Evolutionary conservation across 2,797 vertebrate species (phyloP).

Genomic region (Selene dorsalis): DNA sequence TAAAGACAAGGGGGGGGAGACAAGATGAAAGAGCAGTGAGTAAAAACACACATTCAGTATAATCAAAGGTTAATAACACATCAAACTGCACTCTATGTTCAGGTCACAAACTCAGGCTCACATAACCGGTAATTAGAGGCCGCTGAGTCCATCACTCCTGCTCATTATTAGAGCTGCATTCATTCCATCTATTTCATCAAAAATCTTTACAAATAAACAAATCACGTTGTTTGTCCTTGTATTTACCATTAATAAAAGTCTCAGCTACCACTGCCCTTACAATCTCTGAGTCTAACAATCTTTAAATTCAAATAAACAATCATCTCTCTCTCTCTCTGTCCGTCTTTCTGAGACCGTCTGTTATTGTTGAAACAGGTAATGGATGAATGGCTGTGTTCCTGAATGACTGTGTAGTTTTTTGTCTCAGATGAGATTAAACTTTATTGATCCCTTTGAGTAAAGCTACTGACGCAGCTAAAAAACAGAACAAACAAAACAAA

Average conservation of each 20-base stretch:
- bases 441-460: slow-evolving; percentile 29
- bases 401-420: neutral
- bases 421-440: neutral
- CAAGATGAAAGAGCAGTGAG: slow-evolving; percentile 12
- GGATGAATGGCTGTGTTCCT: slow-evolving; percentile 2
- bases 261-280: neutral
- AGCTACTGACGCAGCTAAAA: slow-evolving; percentile 5
- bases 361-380: neutral
- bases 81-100: neutral
- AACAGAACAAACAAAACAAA: neutral
- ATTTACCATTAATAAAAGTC: neutral
- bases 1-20: neutral
- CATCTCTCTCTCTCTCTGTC: neutral
- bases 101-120: neutral
- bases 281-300: neutral
- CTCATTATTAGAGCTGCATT: neutral
- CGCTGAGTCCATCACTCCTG: neutral
- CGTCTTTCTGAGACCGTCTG: neutral
- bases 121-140: neutral
- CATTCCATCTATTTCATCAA: neutral
- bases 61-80: neutral
- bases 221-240: neutral
- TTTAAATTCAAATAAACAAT: neutral
- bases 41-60: slow-evolving; percentile 4
- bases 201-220: slow-evolving; percentile 18